Percentiles rank a stretch among this genome's conserved stretches.
Evolutionary conservation across 2,888 invertebrate genomes (phyloP).

Genomic region (Campopleginae sp.): DNA sequence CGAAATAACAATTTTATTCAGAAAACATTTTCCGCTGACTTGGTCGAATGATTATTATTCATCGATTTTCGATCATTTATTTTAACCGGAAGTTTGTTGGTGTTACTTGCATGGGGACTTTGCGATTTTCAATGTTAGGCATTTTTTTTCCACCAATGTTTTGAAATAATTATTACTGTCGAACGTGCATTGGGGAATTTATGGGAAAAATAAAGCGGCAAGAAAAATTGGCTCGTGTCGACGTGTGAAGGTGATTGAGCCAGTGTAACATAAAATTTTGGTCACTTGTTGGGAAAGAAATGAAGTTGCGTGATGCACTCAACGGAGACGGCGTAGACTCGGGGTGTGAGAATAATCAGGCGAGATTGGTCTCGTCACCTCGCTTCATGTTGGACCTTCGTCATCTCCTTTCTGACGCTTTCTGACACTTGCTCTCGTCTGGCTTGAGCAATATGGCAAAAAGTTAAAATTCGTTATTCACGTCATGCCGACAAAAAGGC

Average conservation of each 20-base stretch:
- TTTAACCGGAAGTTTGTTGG: neutral
- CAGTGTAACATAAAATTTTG: neutral
- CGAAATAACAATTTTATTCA: neutral
- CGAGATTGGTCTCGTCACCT: conserved; percentile 60
- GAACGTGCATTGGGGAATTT: neutral
- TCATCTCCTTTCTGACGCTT: conserved; percentile 16
- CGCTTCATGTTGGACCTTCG: conserved; percentile 32
- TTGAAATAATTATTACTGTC: neutral
- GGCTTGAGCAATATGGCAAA: conserved; percentile 44
- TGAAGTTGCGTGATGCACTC: conserved; percentile 15
- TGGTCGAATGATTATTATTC: neutral
- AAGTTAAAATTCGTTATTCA: conserved; percentile 61
- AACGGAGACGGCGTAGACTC: conserved; percentile 8
- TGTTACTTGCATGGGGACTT: no score
- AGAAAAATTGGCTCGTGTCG: neutral
- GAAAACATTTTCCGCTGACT: neutral
- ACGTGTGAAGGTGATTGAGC: neutral
- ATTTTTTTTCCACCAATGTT: neutral
- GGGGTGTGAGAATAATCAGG: conserved; percentile 53
- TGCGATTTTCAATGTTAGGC: no score
- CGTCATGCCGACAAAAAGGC: conserved; percentile 18
- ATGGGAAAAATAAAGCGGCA: neutral
- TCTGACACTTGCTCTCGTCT: conserved; percentile 5
- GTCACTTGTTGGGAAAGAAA: conserved; percentile 14
- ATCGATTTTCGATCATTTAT: neutral